phyloP scores from a whole-genome alignment of 2,888 invertebrate genomes.

The Troilus luridus region DNA sequence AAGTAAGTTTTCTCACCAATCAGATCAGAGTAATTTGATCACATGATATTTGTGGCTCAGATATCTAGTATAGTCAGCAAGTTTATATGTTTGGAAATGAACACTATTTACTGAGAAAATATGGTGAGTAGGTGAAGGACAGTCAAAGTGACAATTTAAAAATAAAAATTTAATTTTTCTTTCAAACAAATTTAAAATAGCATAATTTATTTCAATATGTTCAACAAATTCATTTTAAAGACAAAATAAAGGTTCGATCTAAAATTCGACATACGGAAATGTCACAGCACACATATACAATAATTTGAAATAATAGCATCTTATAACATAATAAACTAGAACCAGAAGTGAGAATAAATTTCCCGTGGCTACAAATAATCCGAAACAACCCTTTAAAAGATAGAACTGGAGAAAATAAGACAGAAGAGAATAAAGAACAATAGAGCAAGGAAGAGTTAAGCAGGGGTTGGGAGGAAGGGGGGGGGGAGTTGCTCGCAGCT shows the following conservation, averaged over 20 bases:
- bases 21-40: too few species aligned
- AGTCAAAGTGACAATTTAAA: too few species aligned
- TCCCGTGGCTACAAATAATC: background rate
- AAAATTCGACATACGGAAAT: background rate
- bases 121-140: too few species aligned
- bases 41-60: too few species aligned
- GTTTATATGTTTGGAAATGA: too few species aligned
- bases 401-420: background rate
- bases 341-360: background rate
- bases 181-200: too few species aligned
- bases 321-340: background rate
- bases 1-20: too few species aligned
- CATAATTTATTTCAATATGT: too few species aligned
- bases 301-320: too few species aligned
- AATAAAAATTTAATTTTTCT: too few species aligned
- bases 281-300: background rate
- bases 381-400: background rate
- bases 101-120: too few species aligned
- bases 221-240: background rate
- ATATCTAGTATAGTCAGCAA: too few species aligned
- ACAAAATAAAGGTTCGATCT: background rate
- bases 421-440: constrained; percentile 19
- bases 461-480: background rate
- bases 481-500: background rate
- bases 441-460: constrained; percentile 11